phyloP scores from a whole-genome alignment of 2,888 invertebrate genomes.

The Nymphalis polychloros region DNA sequence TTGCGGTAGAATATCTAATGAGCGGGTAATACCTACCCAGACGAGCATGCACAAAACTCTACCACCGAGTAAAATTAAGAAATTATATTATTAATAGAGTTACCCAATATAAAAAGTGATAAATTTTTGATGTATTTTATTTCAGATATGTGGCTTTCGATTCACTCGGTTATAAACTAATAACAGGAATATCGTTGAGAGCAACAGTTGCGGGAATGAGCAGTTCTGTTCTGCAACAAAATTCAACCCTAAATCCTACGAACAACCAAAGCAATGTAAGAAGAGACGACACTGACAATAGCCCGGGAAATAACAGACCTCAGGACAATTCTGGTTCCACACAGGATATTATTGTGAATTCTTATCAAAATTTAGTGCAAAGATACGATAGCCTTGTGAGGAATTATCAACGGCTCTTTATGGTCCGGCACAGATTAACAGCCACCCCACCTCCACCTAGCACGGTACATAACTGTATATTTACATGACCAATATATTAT shows the following conservation, averaged over 20 bases:
- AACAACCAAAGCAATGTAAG: constrained; percentile 55
- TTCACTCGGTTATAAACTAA: constrained; percentile 88
- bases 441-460: constrained; percentile 67
- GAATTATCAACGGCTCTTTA: constrained; percentile 75
- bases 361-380: constrained; percentile 76
- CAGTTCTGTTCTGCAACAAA: constrained; percentile 53
- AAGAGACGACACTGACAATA: constrained; percentile 55
- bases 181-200: constrained; percentile 89
- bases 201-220: constrained; percentile 49
- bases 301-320: constrained; percentile 48
- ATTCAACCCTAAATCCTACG: constrained; percentile 48
- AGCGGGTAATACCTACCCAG: no score
- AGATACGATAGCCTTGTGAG: constrained; percentile 77
- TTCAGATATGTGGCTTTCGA: constrained; percentile 92
- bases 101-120: neutral
- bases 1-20: no score
- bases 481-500: neutral
- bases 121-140: constrained; percentile 33
- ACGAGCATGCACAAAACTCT: no score
- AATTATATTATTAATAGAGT: no score
- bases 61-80: no score
- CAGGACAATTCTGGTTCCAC: constrained; percentile 57
- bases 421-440: constrained; percentile 72
- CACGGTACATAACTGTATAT: constrained; percentile 56
- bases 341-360: constrained; percentile 73